These are phyloP conservation scores for Lobophora halterata DNA, from an alignment of 2,888 invertebrate species.

Conservation along the genomic window DNA sequence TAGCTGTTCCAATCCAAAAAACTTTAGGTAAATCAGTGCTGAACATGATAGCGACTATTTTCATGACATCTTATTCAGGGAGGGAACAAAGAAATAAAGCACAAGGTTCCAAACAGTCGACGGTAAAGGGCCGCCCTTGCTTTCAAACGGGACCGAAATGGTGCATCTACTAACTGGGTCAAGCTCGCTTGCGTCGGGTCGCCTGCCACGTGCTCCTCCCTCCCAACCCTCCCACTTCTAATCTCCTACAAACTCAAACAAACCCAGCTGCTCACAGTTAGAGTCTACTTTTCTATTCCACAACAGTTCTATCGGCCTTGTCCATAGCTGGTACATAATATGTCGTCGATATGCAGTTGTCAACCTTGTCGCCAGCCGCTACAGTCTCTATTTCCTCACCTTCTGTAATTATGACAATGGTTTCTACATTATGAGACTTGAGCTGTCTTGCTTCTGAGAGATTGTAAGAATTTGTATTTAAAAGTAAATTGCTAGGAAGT, in stretches of 20 bases:
- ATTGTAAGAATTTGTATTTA: constrained; percentile 41
- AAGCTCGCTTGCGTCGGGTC: constrained; percentile 70
- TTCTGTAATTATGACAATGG: constrained; percentile 42
- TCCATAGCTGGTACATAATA: constrained; percentile 43
- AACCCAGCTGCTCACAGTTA: constrained; percentile 36
- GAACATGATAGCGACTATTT: too few species aligned
- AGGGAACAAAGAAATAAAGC: constrained; percentile 39
- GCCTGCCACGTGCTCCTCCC: constrained; percentile 63
- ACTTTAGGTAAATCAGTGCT: too few species aligned
- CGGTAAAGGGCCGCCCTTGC: constrained; percentile 61
- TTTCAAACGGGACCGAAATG: constrained; percentile 69
- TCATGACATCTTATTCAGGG: constrained; percentile 2
- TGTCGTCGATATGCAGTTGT: constrained; percentile 38
- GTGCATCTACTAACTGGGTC: constrained; percentile 76
- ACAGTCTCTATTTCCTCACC: constrained; percentile 40
- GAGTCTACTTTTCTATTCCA: constrained; percentile 44
- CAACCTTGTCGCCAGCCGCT: constrained; percentile 40
- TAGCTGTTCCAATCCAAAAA: too few species aligned
- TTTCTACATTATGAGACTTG: constrained; percentile 35
- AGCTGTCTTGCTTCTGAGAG: constrained; percentile 38
- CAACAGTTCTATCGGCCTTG: constrained; percentile 50
- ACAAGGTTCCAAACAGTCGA: constrained; percentile 39
- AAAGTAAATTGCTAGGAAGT: constrained; percentile 41
- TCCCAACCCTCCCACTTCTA: constrained; percentile 30
- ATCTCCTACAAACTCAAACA: constrained; percentile 34